A percentile compares a stretch with the other conserved stretches of the same genome.
These are phyloP conservation scores for Odontesthes bonariensis DNA, from an alignment of 2,113 vertebrate genomes.

Conservation along the genomic window DNA sequence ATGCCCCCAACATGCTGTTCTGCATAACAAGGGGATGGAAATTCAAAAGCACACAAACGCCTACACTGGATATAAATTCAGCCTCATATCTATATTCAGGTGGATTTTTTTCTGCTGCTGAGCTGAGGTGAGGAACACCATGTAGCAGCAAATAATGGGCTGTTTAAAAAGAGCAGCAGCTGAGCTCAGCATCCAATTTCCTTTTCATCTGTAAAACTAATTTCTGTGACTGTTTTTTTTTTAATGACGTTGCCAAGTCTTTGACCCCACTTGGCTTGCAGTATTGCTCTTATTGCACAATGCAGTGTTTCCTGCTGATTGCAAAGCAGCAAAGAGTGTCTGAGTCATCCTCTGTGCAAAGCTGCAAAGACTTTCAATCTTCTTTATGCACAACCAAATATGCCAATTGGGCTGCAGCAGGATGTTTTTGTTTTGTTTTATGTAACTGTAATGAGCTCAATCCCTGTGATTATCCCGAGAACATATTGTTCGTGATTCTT, in stretches of 20 bases:
- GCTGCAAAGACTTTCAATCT: slow-evolving; percentile 14
- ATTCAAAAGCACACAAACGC: neutral
- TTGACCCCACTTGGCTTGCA: slow-evolving; percentile 33
- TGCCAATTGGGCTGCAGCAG: slow-evolving; percentile 14
- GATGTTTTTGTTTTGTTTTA: slow-evolving; percentile 6
- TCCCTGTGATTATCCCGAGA: neutral
- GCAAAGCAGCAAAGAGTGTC: slow-evolving; percentile 12
- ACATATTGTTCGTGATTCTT: neutral
- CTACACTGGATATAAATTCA: neutral
- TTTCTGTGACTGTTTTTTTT: slow-evolving; percentile 48
- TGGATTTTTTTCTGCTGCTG: neutral
- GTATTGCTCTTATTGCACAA: slow-evolving; percentile 55
- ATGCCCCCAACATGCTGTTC: no score
- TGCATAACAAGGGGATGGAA: no score
- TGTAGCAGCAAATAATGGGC: slow-evolving; percentile 16
- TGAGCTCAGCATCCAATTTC: slow-evolving; percentile 52
- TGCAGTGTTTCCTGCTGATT: slow-evolving; percentile 60
- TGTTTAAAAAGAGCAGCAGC: slow-evolving; percentile 14
- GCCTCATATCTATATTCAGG: slow-evolving; percentile 16
- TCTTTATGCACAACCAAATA: neutral
- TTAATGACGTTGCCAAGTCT: slow-evolving; percentile 60
- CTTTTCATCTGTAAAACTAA: slow-evolving; percentile 26
- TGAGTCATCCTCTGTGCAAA: slow-evolving; percentile 30
- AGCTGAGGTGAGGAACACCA: slow-evolving; percentile 10
- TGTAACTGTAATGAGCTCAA: slow-evolving; percentile 10